Base-by-base conservation (phyloP, 1,140 invertebrate genomes). In the Ceratitis capitata region DNA sequence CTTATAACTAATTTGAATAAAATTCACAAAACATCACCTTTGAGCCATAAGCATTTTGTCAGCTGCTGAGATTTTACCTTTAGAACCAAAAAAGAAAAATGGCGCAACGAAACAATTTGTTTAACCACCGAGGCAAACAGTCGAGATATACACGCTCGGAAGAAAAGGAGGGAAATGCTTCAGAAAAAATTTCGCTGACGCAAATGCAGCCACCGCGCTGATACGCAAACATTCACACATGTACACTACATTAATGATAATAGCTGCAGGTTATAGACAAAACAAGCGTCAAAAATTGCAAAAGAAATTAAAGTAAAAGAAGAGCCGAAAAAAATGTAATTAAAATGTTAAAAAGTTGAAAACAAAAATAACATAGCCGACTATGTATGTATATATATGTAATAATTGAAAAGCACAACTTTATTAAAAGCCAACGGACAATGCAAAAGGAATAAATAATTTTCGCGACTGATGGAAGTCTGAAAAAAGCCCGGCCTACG, bases 301-400 rank as follows among this genome's bases (percentile, higher is more conserved):
- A 16, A 32, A 56, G 16, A 64, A 26, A 61, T 26, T n/a, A n/a
- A 64, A 64, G 69, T 39, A 78, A 78, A 78, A n/a, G 26, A 61
- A 53, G 14, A 69, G 58, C 58, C n/a, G n/a, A n/a, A 69, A 78
- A 42, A 78, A 45, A 78, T 45, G 19, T 45, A 45, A 78, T 78
- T 78, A 78, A 78, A 78, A 78, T 23, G 14, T 42, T 42, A 78
- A 45, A 78, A 78, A 42, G n/a, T 45, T 69, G 14, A 78, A 35
- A 45, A 45, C 14, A 78, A 45, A n/a, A n/a, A 61, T 1, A 5
- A 78, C 58, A 56, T n/a, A 56, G 51, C 51, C 0, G n/a, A 19
- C 9, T n/a, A n/a, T n/a, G n/a, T n/a, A n/a, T n/a, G n/a, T n/a
- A n/a, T n/a, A n/a, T n/a, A n/a, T n/a, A n/a, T n/a, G n/a, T n/a